A percentile compares a stretch with the other conserved stretches of the same genome.
Conservation (phyloP, 2,113 vertebrate species). For the Myotis lucifugus region DNA sequence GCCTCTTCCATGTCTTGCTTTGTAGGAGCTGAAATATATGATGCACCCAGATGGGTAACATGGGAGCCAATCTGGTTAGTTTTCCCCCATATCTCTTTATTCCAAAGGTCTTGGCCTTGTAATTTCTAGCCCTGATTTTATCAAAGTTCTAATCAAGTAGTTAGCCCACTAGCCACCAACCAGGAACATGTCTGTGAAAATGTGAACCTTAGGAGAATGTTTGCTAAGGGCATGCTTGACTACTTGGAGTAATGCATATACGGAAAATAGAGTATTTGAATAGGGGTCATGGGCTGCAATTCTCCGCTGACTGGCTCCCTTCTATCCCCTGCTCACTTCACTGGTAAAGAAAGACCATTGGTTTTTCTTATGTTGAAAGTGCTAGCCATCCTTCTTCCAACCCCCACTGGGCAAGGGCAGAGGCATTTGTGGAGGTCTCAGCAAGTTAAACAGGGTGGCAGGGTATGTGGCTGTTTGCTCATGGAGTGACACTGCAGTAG, state of each 20-base stretch:
- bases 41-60: not conserved
- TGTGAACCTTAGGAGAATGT: not conserved
- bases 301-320: not conserved
- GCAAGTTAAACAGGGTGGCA: not conserved
- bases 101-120: not conserved
- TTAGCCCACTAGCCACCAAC: not conserved
- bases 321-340: not conserved
- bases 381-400: not conserved
- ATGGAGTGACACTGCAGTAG: not conserved
- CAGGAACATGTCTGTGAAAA: not conserved
- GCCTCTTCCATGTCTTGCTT: not conserved
- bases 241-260: not conserved
- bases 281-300: not conserved
- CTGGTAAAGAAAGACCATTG: not conserved
- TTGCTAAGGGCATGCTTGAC: not conserved
- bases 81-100: not conserved
- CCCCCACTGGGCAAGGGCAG: not conserved
- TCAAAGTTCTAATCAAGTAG: not conserved
- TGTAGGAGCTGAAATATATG: not conserved
- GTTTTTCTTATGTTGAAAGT: not conserved
- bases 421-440: not conserved
- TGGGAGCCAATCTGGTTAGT: not conserved
- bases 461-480: not conserved
- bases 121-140: not conserved
- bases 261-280: not conserved